Evolutionary conservation across 37 sponge, comb jelly and placozoan genomes (phyloP).

Genomic region (Halisarca cf. caerulea): DNA sequence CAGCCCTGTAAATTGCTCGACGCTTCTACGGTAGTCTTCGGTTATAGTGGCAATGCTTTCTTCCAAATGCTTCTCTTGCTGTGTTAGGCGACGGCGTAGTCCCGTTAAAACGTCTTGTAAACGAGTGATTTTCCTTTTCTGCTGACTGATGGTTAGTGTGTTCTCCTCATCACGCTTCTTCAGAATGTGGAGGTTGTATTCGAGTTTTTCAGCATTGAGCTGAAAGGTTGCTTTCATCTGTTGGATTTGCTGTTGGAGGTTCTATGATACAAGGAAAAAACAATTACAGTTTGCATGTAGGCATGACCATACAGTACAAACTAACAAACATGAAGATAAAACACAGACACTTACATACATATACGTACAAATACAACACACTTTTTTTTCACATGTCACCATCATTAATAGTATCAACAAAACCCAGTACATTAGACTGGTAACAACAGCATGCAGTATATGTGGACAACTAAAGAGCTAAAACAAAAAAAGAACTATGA

Average conservation of each 20-base stretch:
- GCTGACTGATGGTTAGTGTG: slow-evolving; percentile 88
- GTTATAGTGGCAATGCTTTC: slow-evolving; percentile 65
- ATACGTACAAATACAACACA: neutral
- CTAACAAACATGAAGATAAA: neutral
- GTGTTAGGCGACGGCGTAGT: slow-evolving; percentile 56
- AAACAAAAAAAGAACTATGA: no score
- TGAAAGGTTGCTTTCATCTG: slow-evolving; percentile 99
- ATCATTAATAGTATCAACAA: no score
- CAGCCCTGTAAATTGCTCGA: slow-evolving; percentile 93
- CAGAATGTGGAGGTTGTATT: slow-evolving; percentile 96
- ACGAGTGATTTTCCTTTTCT: slow-evolving; percentile 94
- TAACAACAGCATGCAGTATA: neutral
- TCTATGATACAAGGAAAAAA: neutral
- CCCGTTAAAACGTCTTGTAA: slow-evolving; percentile 88
- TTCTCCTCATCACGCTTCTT: slow-evolving; percentile 99
- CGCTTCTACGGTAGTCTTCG: slow-evolving; percentile 88
- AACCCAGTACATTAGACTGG: no score
- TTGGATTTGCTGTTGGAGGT: slow-evolving; percentile 92
- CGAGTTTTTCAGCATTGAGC: slow-evolving; percentile 96
- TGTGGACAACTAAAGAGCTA: no score
- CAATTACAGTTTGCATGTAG: neutral
- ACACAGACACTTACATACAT: neutral
- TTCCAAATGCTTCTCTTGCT: slow-evolving; percentile 70
- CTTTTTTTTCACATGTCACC: no score
- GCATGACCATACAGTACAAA: neutral